Conservation (phyloP, 2,888 invertebrate species). For the Dryobota labecula region DNA sequence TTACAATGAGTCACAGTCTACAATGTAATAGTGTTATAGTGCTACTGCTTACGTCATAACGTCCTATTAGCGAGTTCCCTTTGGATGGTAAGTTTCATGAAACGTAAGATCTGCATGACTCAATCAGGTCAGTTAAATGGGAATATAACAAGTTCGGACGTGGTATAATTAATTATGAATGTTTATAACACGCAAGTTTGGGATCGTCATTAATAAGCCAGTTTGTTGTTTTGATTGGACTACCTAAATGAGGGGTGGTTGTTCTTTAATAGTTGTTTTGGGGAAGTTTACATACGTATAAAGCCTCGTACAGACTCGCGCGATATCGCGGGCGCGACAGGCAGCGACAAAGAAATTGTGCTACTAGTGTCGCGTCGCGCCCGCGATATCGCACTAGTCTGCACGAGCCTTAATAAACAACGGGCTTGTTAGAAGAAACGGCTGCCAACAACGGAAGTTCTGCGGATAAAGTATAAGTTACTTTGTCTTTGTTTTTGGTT, state of each 20-base stretch:
- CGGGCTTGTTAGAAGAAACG: background rate
- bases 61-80: constrained; percentile 65
- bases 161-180: constrained; percentile 29
- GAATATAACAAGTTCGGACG: constrained; percentile 25
- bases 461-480: background rate
- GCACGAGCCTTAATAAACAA: too few relatives aligned
- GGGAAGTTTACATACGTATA: constrained; percentile 13
- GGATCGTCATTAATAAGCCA: constrained; percentile 17
- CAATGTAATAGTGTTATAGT: constrained; percentile 50
- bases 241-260: constrained; percentile 10
- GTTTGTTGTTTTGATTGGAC: constrained; percentile 29
- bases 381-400: too few relatives aligned
- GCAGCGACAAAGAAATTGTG: too few relatives aligned
- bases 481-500: background rate
- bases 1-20: constrained; percentile 68
- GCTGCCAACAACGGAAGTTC: background rate
- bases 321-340: too few relatives aligned
- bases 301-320: too few relatives aligned
- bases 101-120: constrained; percentile 47
- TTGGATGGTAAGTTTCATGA: constrained; percentile 51
- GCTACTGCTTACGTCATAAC: constrained; percentile 65
- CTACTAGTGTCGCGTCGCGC: too few relatives aligned
- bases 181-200: constrained; percentile 35
- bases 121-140: constrained; percentile 51
- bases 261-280: constrained; percentile 9